phyloP scores from a whole-genome alignment of 2,113 vertebrate genomes.

The Leptobrachium leishanense region DNA sequence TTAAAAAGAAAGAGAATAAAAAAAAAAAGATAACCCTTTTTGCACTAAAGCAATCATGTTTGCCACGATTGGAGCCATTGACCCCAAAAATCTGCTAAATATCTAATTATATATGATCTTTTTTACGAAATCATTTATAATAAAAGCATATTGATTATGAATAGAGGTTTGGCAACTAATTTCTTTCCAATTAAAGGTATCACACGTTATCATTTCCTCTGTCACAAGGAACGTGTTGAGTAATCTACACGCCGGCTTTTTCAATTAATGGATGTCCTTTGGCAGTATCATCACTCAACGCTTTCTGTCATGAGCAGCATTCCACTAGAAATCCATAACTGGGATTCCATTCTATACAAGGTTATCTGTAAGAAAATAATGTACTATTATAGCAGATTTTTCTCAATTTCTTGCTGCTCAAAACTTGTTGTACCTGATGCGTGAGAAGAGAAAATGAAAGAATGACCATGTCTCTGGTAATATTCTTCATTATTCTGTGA shows the following conservation, averaged over 20 bases:
- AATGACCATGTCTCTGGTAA: not conserved
- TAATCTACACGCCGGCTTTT: conserved; percentile 9
- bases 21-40: not conserved
- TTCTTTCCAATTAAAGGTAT: conserved; percentile 14
- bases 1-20: not conserved
- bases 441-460: not conserved
- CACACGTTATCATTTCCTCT: conserved; percentile 13
- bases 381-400: conserved; percentile 4
- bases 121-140: conserved; percentile 28
- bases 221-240: conserved; percentile 19
- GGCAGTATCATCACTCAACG: conserved; percentile 3
- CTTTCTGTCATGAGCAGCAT: not conserved
- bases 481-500: too few species aligned
- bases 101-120: conserved; percentile 38
- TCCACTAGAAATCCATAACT: not conserved
- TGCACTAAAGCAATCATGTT: conserved; percentile 31
- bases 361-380: conserved; percentile 20
- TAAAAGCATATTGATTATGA: conserved; percentile 39
- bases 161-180: conserved; percentile 13
- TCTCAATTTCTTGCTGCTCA: not conserved
- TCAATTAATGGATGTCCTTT: conserved; percentile 18
- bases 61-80: conserved; percentile 39
- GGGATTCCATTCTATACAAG: not conserved
- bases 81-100: conserved; percentile 42
- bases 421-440: not conserved